phyloP scores from a whole-genome alignment of 2,888 invertebrate genomes.

The Chydorus sphaericus region DNA sequence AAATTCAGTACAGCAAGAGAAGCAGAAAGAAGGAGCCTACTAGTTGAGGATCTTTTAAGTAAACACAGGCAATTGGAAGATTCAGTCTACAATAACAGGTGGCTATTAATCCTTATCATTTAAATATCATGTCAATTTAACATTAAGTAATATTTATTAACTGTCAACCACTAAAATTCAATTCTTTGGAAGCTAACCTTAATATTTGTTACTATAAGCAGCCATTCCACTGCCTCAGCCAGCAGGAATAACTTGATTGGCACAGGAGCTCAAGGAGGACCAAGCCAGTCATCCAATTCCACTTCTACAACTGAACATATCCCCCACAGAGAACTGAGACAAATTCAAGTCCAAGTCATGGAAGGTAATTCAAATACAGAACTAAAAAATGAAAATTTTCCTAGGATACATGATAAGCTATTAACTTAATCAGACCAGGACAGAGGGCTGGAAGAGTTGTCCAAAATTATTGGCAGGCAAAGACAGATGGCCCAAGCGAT shows the following conservation, averaged over 20 bases:
- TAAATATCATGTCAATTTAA: too few species aligned
- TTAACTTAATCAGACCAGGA: slow-evolving; percentile 46
- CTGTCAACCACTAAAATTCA: too few species aligned
- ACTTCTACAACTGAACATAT: neutral
- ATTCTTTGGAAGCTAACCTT: too few species aligned
- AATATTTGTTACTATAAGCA: too few species aligned
- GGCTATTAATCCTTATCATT: too few species aligned
- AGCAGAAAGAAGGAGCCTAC: neutral
- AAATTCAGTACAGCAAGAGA: neutral
- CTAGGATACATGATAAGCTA: neutral
- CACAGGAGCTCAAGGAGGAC: neutral
- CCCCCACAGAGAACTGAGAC: neutral
- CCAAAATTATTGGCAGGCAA: slow-evolving; percentile 56
- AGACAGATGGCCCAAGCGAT: slow-evolving; percentile 59
- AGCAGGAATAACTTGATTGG: too few species aligned
- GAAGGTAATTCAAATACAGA: neutral
- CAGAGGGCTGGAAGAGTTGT: slow-evolving; percentile 53
- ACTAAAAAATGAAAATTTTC: too few species aligned
- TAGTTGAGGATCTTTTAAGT: slow-evolving; percentile 4
- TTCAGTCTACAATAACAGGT: slow-evolving; percentile 1
- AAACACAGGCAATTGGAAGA: slow-evolving; percentile 1
- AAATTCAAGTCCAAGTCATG: neutral
- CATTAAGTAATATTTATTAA: too few species aligned
- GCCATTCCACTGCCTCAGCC: too few species aligned
- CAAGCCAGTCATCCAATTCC: neutral